Evolutionary conservation across 2,888 invertebrate species (phyloP), one percentile per base, ranked within the genome.

Genomic region (Pterobdella sp.): DNA sequence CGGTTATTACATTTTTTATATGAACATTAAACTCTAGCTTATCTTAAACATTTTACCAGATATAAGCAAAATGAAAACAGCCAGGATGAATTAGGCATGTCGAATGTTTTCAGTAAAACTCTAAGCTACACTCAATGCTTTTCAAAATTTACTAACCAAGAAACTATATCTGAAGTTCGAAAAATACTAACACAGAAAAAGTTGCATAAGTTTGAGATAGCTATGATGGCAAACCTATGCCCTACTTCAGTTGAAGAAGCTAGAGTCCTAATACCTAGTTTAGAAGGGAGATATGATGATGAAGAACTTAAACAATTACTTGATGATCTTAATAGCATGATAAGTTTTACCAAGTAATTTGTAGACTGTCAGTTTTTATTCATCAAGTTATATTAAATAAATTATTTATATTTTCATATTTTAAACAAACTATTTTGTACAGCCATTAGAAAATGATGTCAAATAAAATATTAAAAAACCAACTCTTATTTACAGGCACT

Each of bases 181-280:
- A 93, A 91, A 94, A 93, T 94, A 74, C 85, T 96, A 70, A 91
- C 91, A 87, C 91, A 93, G 81, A 96, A 96, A 82, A 95, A 82
- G 68, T 75, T 84, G 22, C 98, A 98, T 85, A 97, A 97, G 86
- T 98, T 96, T 86, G 98, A 98, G 85, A 87, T 98, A 74, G 97
- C 97, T 0, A 93, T 95, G 22, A 87, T 98, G 78, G 96, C 96
- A 0, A 98, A 98, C 85, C 86, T 98, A n/a, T 97, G 97, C 81
- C 98, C 98, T 0, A 97, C 97, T 85, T 94, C 92, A 60, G 91
- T 96, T 0, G 97, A 98, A 82, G 98, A 98, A 86, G 96, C 97
- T 0, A 97, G 97, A 85, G 92, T 96, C 29, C 86, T 97, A 18
- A 94, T 98, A 81, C 82, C 29, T 80, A 87, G 95, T 77, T 85